Evolutionary conservation across 2,888 invertebrate genomes (phyloP).

Genomic region (Lucinisca nassula): DNA sequence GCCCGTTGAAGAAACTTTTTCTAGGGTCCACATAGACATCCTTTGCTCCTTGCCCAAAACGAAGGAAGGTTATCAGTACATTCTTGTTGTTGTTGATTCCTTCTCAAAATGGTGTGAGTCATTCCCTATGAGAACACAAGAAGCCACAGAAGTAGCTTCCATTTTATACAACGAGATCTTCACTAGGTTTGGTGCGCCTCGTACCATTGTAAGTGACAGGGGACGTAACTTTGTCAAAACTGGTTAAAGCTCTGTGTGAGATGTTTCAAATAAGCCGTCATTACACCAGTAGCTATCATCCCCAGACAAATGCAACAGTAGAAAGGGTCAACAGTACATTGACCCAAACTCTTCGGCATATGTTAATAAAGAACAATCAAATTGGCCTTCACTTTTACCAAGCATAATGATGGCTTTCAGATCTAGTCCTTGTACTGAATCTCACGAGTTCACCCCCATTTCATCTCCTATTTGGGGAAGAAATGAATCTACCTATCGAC

Average conservation of each 20-base stretch:
- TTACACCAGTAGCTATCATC: neutral
- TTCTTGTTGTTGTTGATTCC: constrained; percentile 41
- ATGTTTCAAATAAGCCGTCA: constrained; percentile 22
- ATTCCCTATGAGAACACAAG: constrained; percentile 51
- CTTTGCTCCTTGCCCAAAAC: constrained; percentile 26
- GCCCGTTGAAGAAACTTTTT: constrained; percentile 17
- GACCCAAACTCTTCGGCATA: too few relatives aligned
- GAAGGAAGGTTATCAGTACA: constrained; percentile 20
- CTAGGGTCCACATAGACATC: constrained; percentile 27
- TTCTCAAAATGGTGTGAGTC: constrained; percentile 47
- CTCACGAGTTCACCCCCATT: too few relatives aligned
- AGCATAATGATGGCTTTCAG: too few relatives aligned
- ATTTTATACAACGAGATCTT: constrained; percentile 45
- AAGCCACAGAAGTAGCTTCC: constrained; percentile 40
- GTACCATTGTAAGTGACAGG: constrained; percentile 39
- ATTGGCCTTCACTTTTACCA: too few relatives aligned
- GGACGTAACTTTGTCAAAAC: constrained; percentile 46
- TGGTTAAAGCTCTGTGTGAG: constrained; percentile 46
- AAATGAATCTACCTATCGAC: constrained; percentile 47
- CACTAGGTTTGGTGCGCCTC: constrained; percentile 50
- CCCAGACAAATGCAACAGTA: too few relatives aligned
- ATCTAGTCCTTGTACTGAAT: too few relatives aligned
- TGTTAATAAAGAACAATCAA: too few relatives aligned
- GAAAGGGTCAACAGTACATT: too few relatives aligned
- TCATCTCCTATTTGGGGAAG: constrained; percentile 36